Percentiles rank a stretch among this genome's conserved stretches.
These are phyloP conservation scores for Ruditapes philippinarum DNA, from an alignment of 1,140 invertebrate genomes.

Conservation along the genomic window DNA sequence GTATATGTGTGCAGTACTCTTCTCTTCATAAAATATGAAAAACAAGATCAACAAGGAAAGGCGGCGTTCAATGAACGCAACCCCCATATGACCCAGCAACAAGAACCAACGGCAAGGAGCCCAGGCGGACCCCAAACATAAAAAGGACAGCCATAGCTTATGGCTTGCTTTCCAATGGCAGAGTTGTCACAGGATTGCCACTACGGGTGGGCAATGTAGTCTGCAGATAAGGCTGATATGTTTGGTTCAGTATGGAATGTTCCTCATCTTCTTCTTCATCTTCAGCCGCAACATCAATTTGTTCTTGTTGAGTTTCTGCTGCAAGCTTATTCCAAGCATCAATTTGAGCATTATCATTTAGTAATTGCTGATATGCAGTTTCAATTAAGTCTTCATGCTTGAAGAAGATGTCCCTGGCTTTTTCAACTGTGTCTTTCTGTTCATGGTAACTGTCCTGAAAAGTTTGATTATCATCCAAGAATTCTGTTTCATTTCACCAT, in stretches of 20 bases:
- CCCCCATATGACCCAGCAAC: no score
- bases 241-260: background rate
- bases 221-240: background rate
- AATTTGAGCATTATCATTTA: background rate
- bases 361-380: conserved; percentile 21
- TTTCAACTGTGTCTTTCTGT: conserved; percentile 27
- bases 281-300: background rate
- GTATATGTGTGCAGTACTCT: no score
- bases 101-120: no score
- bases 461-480: background rate
- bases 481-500: conserved; percentile 28
- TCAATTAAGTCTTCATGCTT: background rate
- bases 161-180: background rate
- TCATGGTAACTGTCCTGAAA: conserved; percentile 35
- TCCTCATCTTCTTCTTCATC: background rate
- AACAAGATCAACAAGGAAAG: no score
- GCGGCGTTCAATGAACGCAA: no score
- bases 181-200: background rate
- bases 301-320: conserved; percentile 25
- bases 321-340: conserved; percentile 4
- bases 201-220: background rate
- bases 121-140: no score
- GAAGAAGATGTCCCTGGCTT: background rate
- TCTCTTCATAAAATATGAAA: no score
- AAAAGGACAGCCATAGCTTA: no score